phyloP scores from a whole-genome alignment of 1,140 invertebrate genomes.

The Formica exsecta region DNA sequence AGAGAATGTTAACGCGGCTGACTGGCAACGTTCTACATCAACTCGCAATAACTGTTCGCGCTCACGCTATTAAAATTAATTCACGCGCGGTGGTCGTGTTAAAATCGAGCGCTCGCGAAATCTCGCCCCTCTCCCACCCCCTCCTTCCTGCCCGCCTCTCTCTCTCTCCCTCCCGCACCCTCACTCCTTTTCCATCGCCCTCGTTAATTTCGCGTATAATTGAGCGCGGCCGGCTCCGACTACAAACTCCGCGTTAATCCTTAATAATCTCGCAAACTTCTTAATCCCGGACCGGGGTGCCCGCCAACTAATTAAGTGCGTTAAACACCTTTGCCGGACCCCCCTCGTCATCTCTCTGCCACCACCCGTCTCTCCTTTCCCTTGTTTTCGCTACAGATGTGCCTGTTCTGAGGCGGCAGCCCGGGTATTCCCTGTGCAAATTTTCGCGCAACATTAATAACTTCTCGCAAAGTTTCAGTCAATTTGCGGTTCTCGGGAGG shows the following conservation, averaged over 20 bases:
- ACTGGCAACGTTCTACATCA: conserved; percentile 11
- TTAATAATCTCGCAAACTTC: conserved; percentile 64
- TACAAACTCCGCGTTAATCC: conserved; percentile 63
- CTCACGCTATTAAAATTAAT: conserved; percentile 52
- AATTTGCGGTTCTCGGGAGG: conserved; percentile 36
- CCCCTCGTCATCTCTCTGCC: background rate
- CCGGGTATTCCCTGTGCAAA: conserved; percentile 44
- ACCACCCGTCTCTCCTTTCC: background rate
- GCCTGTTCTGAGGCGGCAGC: conserved; percentile 22
- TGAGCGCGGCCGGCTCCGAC: conserved; percentile 52
- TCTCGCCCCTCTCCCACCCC: background rate
- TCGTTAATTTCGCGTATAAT: conserved; percentile 64
- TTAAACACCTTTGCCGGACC: conserved; percentile 54
- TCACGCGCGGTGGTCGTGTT: conserved; percentile 27
- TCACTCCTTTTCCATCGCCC: conserved; percentile 1
- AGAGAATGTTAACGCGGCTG: conserved; percentile 6
- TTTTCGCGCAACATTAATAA: conserved; percentile 60
- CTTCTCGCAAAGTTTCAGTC: conserved; percentile 47
- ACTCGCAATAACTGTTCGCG: conserved; percentile 23
- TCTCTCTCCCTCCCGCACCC: too few relatives aligned
- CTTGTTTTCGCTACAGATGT: conserved; percentile 18
- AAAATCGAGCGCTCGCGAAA: conserved; percentile 48
- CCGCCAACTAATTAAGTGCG: conserved; percentile 61
- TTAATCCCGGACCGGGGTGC: conserved; percentile 49
- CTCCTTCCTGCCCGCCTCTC: too few relatives aligned